phyloP scores from a whole-genome alignment of 2,797 vertebrate species.

The Sandelia bainsii region DNA sequence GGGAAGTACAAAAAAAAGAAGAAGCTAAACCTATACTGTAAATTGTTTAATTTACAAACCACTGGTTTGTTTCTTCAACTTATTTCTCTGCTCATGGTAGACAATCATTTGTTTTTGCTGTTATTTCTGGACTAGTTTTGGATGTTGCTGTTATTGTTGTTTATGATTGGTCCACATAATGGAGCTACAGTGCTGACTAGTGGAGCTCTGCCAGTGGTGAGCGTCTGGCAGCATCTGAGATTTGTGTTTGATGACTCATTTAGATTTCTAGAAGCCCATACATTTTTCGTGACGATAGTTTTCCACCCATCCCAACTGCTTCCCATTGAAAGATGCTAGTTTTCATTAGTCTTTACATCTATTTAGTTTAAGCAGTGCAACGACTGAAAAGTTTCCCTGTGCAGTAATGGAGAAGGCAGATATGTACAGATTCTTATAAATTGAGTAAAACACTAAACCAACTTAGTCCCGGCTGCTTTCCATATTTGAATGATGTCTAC shows the following conservation, averaged over 20 bases:
- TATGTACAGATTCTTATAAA: not conserved
- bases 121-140: constrained; percentile 9
- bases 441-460: not conserved
- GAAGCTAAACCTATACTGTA: too few species aligned
- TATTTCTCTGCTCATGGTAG: constrained; percentile 1
- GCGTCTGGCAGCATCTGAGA: constrained; percentile 28
- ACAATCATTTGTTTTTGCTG: constrained; percentile 7
- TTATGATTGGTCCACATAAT: constrained; percentile 56
- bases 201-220: constrained; percentile 28
- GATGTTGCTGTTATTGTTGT: constrained; percentile 19
- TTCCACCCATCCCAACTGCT: not conserved
- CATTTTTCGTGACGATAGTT: constrained; percentile 56
- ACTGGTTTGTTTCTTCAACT: not conserved
- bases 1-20: too few species aligned
- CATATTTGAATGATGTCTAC: not conserved
- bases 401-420: not conserved
- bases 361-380: constrained; percentile 22
- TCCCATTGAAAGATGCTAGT: constrained; percentile 20
- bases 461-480: not conserved
- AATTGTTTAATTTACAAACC: not conserved
- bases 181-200: constrained; percentile 56
- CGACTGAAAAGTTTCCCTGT: not conserved
- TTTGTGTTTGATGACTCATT: constrained; percentile 57
- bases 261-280: constrained; percentile 36
- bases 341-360: constrained; percentile 29